These are phyloP conservation scores for Drosophila pallidifrons DNA, from an alignment of 1,140 invertebrate species.

Conservation along the genomic window DNA sequence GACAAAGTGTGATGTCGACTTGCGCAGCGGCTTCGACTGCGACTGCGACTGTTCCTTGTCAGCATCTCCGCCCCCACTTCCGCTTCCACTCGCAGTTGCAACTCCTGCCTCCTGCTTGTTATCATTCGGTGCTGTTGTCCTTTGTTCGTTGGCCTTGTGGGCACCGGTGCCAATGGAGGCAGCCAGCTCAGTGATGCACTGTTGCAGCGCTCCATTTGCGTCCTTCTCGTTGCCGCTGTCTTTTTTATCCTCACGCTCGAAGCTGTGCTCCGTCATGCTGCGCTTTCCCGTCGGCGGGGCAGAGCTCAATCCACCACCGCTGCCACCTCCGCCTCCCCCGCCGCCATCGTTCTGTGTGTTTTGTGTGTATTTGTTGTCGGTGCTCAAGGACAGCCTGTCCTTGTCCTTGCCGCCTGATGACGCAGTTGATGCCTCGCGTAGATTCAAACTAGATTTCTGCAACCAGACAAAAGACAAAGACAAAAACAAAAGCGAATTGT, in stretches of 20 bases:
- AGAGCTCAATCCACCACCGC: conserved; percentile 54
- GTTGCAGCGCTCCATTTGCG: conserved; percentile 82
- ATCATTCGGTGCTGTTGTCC: conserved; percentile 23
- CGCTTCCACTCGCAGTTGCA: conserved; percentile 2
- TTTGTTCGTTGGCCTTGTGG: conserved; percentile 64
- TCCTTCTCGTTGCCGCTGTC: conserved; percentile 82
- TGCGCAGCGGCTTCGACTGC: conserved; percentile 55
- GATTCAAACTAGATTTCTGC: conserved; percentile 83
- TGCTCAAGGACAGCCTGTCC: conserved; percentile 78
- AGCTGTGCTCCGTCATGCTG: conserved; percentile 64
- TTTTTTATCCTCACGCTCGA: conserved; percentile 78
- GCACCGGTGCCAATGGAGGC: conserved; percentile 78
- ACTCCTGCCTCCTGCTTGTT: conserved; percentile 20
- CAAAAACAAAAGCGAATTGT: background rate
- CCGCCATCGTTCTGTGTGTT: conserved; percentile 50
- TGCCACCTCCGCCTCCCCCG: conserved; percentile 28
- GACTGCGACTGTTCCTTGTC: conserved; percentile 4
- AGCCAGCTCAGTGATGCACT: conserved; percentile 89
- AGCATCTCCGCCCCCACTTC: background rate
- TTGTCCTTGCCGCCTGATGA: conserved; percentile 66
- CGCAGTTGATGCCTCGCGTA: conserved; percentile 66
- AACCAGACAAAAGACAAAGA: background rate
- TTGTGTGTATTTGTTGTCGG: conserved; percentile 81
- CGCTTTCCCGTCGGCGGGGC: conserved; percentile 56
- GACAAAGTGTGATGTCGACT: conserved; percentile 91